Evolutionary conservation across 2,797 vertebrate genomes (phyloP), one percentile per base, ranked within the genome.

Genomic region (Erpetoichthys calabaricus): DNA sequence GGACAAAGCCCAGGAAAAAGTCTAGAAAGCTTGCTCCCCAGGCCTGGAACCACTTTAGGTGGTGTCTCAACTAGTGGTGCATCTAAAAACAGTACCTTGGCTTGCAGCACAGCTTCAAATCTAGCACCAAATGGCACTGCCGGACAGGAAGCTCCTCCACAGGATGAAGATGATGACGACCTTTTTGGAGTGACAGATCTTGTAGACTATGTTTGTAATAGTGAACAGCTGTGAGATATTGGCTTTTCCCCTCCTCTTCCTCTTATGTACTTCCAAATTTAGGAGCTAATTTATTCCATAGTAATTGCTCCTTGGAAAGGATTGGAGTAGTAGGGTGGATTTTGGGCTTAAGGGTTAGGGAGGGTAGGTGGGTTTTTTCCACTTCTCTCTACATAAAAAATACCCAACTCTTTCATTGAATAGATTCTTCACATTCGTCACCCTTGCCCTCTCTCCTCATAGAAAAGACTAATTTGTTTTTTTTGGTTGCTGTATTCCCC

Each of bases 121-220:
- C 71, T 85, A 8, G 88, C 90, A 0, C 80, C 92, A 45, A 97
- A 96, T 0, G 91, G 93, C 57, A 82, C 88, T 3, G 81, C 68
- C 0, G 70, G 80, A 58, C 77, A 70, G 74, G 92, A 97, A 67
- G 72, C 73, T 2, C 79, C 81, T 9, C 85, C 82, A 7, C 89
- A 86, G 1, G 95, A 98, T 44, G 95, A 98, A 52, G 95, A 99
- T 0, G 95, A 99, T 71, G 88, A 89, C 2, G 90, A 85, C 70
- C 89, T 90, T 67, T 79, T 99, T 63, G 89, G 94, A 69, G 94
- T 98, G 75, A 91, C 89, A 70, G 92, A 96, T 82, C 90, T 91
- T 65, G 84, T 90, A 69, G 89, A 98, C 86, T 96, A 94, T 65
- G 92, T 88, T 80, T 94, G 90, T 84, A 92, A 90, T 87, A 92